Conservation (phyloP, 1,140 invertebrate genomes). For the Agrilus planipennis region DNA sequence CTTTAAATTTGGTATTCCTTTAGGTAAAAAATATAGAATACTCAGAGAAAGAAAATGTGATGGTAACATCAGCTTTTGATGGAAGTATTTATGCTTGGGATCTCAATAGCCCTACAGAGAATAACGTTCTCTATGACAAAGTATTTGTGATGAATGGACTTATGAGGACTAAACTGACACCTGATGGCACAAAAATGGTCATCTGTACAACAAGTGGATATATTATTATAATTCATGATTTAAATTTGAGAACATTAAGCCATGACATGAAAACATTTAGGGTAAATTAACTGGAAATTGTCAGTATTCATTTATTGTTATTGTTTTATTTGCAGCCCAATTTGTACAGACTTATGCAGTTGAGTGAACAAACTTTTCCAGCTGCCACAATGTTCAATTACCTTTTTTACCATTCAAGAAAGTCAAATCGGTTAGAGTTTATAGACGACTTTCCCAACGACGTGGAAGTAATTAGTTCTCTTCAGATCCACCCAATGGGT, state of each 20-base stretch:
- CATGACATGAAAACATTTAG: slow-evolving; percentile 77
- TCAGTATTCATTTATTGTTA: background rate
- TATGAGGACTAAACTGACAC: slow-evolving; percentile 79
- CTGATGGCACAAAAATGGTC: slow-evolving; percentile 76
- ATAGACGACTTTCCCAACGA: slow-evolving; percentile 87
- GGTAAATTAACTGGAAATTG: slow-evolving; percentile 36
- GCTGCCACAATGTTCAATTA: slow-evolving; percentile 65
- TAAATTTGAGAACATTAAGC: slow-evolving; percentile 66
- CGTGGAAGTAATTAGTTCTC: slow-evolving; percentile 78
- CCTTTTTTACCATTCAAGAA: slow-evolving; percentile 60
- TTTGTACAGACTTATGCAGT: slow-evolving; percentile 80
- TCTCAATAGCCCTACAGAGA: slow-evolving; percentile 76
- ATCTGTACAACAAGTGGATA: slow-evolving; percentile 84
- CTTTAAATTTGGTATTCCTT: slow-evolving; percentile 5
- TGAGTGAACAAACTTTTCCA: slow-evolving; percentile 67
- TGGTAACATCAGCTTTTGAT: slow-evolving; percentile 87
- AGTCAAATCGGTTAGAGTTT: slow-evolving; percentile 77
- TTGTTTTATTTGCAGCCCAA: slow-evolving; percentile 53
- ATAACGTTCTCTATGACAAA: slow-evolving; percentile 62
- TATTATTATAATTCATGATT: slow-evolving; percentile 79
- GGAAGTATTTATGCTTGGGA: slow-evolving; percentile 92
- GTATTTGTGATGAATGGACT: slow-evolving; percentile 71
- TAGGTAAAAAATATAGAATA: slow-evolving; percentile 87
- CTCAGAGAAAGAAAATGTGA: slow-evolving; percentile 68
- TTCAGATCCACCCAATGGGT: slow-evolving; percentile 85